Base-by-base conservation (phyloP, 2,113 vertebrate genomes). In the Petromus typicus region DNA sequence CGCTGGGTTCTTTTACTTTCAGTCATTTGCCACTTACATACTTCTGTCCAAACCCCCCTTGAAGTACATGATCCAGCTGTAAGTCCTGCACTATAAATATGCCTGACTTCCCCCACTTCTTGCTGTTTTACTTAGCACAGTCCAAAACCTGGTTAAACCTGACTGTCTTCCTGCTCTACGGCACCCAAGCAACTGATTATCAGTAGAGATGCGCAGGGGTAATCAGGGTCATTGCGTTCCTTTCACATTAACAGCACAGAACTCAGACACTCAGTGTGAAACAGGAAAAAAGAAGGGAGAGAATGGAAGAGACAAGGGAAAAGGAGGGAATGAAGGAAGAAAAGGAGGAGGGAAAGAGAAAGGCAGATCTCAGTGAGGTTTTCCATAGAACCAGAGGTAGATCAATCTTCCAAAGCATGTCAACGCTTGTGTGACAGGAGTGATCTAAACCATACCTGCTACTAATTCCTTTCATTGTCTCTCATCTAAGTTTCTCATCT, bases 21-120 rank as follows among this genome's bases (percentile, higher is more conserved):
- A 51, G 3, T n/a, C 27, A 73, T 89, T 93, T 92, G 48, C 45
- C 17, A 22, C 11, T 10, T 89, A 20, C 34, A 56, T n/a, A 45
- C 86, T 94, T 90, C 61, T 51, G 69, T 76, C 85, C 81, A 96
- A 95, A 84, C 16, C 27, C 56, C 56, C 16, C 34, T 93, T 83
- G 83, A 86, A 48, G 5, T 37, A 20, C 7, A 17, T 56, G n/a
- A 84, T 67, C 48, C 57, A 84, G 84, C 51, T 34, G 63, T 30
- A 73, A 54, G 57, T n/a, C 25, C 2, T 9, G 13, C 1, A 4
- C 56, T 90, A 27, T 57, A 59, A 91, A 64, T 59, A 48, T 78
- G 37, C 54, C 87, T 84, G 57, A 67, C 20, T 59, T 90, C 37
- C 51, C 51, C 79, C n/a, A 83, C 17, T n/a, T 23, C 73, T 48